Base-by-base conservation (phyloP, 1,140 invertebrate species). In the Phymastichus coffea region DNA sequence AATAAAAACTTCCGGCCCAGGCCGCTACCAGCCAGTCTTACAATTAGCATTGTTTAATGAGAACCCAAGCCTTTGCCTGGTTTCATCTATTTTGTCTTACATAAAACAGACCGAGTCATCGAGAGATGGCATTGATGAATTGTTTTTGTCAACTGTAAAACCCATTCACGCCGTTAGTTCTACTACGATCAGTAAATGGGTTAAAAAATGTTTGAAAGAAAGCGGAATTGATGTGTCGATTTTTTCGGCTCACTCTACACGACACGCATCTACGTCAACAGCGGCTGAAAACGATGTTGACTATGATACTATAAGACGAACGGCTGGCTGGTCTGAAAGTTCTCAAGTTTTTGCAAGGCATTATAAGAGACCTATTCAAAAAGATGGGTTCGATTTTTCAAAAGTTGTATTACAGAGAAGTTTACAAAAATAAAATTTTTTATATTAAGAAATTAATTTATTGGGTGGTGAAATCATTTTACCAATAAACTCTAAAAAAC, bases 111-210 rank as follows among this genome's bases (percentile, higher is more conserved):
- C 57, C 3, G 20, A 52, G 40, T 9, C 15, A 2, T 7, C 46
- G 15, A 51, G 53, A 40, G 14, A 15, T 14, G 19, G 43, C 15
- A 20, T 7, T 3, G 30, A 57, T n/a, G 15, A 38, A 20, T 43
- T 64, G 26, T 57, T 64, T 53, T 52, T 66, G 1, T 57, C 63
- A 19, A 40, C 35, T 3, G 53, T 57, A 25, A 47, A 38, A 1
- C 67, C 63, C 4, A 30, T 55, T 26, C 55, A 48, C 6, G 7
- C 51, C 25, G 68, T 66, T 3, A 48, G 57, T 2, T 26, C 66
- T 23, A 64, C 67, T 56, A 65, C 65, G 2, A 63, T 73, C 38
- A 63, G 63, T 33, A 63, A 63, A 33, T 73, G 69, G 70, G 12
- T 63, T 15, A 57, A 61, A 54, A 28, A 38, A 22, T 26, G 15